A percentile compares a stretch with the other conserved stretches of the same genome.
phyloP scores from a whole-genome alignment of 1,140 invertebrate genomes.

The Lineus longissimus region DNA sequence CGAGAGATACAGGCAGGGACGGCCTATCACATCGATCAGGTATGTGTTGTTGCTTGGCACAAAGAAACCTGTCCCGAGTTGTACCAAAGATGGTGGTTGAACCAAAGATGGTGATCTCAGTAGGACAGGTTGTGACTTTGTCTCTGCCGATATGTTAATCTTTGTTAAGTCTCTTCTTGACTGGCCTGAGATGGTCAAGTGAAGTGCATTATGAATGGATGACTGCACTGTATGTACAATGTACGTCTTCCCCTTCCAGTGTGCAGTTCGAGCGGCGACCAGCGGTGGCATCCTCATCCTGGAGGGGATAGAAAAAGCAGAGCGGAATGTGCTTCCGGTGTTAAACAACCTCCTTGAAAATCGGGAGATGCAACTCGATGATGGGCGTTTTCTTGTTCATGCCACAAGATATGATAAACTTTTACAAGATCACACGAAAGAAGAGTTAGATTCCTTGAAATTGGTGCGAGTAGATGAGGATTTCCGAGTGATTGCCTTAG shows the following conservation, averaged over 20 bases:
- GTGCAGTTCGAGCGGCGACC: conserved; percentile 84
- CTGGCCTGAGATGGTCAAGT: not conserved
- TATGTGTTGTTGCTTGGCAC: conserved; percentile 36
- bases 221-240: not conserved
- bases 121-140: not conserved
- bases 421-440: conserved; percentile 71
- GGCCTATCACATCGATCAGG: conserved; percentile 90
- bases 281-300: conserved; percentile 86
- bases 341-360: conserved; percentile 99
- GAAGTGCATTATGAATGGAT: not conserved
- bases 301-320: conserved; percentile 96
- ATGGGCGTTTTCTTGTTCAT: conserved; percentile 88
- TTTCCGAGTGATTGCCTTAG: conserved; percentile 65
- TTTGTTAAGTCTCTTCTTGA: not conserved
- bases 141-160: not conserved
- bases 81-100: not conserved
- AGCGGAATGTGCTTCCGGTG: conserved; percentile 92
- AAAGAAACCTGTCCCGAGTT: not conserved
- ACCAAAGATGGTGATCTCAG: not conserved
- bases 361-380: conserved; percentile 96
- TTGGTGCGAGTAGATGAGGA: conserved; percentile 75
- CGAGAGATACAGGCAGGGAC: conserved; percentile 84
- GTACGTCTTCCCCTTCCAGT: conserved; percentile 56
- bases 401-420: conserved; percentile 86
- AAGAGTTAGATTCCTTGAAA: conserved; percentile 80